Evolutionary conservation across 2,113 vertebrate species (phyloP), one percentile per base, ranked within the genome.

Genomic region (Spea bombifrons): DNA sequence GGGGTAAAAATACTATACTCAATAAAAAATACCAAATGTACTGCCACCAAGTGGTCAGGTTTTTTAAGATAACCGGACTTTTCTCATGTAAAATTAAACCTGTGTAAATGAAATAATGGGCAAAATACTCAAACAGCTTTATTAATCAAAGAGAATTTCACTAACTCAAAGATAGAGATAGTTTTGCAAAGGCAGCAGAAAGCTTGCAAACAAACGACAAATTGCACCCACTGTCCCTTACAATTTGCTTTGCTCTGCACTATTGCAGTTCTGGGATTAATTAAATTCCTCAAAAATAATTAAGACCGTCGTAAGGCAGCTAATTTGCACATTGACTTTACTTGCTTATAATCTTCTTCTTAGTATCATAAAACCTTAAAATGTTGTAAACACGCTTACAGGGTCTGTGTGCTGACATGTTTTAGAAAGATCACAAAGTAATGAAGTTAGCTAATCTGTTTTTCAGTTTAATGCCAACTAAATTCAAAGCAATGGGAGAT

Each of bases 211-310:
- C 78, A 80, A 68, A 80, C 46, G 13, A 80, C 74, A 74, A 80
- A 68, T 73, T 80, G 71, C 71, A 68, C 78, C 71, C 71, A 80
- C 78, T 74, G 71, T 80, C 71, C 71, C 78, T 74, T 80, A 80
- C 67, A 80, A 80, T 74, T 73, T 80, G 78, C 77, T 80, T 74
- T 74, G 17, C 78, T 80, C 65, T 80, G 78, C 78, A 80, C 52
- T 74, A 74, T 68, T 80, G 64, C 64, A 57, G 78, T 73, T 59
- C 50, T 80, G 78, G 78, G 78, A 80, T 80, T 80, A 80, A 80
- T 80, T 80, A 80, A 80, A 80, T 74, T 80, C 78, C 61, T 67
- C 78, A 80, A 80, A 64, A 80, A 80, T 80, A 80, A 80, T 80
- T 80, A 80, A 80, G 52, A 80, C 71, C 65, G 64, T 80, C 71